phyloP scores from a whole-genome alignment of 2,113 vertebrate genomes.

The Triplophysa tibetana region DNA sequence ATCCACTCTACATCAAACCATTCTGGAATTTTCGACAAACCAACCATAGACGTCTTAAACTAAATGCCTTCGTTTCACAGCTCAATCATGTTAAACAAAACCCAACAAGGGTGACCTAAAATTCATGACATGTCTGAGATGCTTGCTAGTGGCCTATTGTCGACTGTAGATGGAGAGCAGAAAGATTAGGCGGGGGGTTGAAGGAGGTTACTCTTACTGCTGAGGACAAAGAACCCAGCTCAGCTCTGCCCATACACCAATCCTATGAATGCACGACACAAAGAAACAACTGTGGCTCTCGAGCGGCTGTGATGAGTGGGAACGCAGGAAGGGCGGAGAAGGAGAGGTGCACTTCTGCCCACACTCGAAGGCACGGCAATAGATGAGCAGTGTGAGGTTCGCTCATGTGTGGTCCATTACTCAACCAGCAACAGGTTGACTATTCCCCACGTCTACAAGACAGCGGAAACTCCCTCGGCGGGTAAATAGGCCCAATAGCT shows the following conservation, averaged over 20 bases:
- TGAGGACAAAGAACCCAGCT: slow-evolving; percentile 65
- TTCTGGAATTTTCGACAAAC: too few relatives aligned
- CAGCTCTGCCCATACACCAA: slow-evolving; percentile 49
- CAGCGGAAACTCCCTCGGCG: slow-evolving; percentile 64
- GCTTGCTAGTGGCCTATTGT: slow-evolving; percentile 66
- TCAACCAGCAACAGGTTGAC: slow-evolving; percentile 58
- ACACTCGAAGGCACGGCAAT: slow-evolving; percentile 53
- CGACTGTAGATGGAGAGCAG: slow-evolving; percentile 62
- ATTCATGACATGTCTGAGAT: slow-evolving; percentile 67
- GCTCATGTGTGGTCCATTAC: slow-evolving; percentile 79
- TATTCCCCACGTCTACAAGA: slow-evolving; percentile 59
- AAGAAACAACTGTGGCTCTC: slow-evolving; percentile 59
- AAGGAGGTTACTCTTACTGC: slow-evolving; percentile 48
- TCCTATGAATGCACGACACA: slow-evolving; percentile 65
- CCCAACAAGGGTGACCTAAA: slow-evolving; percentile 57
- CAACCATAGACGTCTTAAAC: neutral
- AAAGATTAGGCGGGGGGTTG: slow-evolving; percentile 62
- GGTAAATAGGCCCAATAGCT: slow-evolving; percentile 56
- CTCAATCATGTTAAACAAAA: slow-evolving; percentile 14
- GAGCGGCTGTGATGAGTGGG: slow-evolving; percentile 44
- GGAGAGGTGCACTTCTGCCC: slow-evolving; percentile 51
- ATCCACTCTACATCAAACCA: too few relatives aligned
- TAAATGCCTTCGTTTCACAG: neutral
- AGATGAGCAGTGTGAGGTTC: slow-evolving; percentile 57
- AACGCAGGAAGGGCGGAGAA: slow-evolving; percentile 38